phyloP scores from a whole-genome alignment of 2,797 vertebrate species.

The Morus bassanus region DNA sequence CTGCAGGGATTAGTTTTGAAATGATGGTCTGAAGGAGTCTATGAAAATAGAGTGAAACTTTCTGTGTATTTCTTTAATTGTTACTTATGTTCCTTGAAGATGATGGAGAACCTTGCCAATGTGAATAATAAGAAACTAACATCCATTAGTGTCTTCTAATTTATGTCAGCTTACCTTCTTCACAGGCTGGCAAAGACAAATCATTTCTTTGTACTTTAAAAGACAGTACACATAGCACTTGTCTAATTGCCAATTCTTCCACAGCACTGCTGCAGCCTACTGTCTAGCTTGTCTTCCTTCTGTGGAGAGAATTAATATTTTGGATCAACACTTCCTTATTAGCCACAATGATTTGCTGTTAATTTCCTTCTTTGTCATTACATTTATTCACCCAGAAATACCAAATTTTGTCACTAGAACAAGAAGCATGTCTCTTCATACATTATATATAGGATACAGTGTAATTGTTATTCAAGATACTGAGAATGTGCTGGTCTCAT shows the following conservation, averaged over 20 bases:
- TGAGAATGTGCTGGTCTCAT: constrained; percentile 6
- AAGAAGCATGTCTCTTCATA: not conserved
- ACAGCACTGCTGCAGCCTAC: not conserved
- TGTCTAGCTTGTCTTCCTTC: constrained; percentile 56
- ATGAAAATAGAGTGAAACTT: not conserved
- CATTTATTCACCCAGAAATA: constrained; percentile 26
- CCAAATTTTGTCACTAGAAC: constrained; percentile 1
- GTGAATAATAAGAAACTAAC: constrained; percentile 63
- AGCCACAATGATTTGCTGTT: constrained; percentile 23
- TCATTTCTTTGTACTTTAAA: constrained; percentile 68
- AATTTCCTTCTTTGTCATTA: constrained; percentile 41
- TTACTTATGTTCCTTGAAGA: not conserved
- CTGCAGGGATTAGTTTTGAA: constrained; percentile 40
- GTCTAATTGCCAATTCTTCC: constrained; percentile 69
- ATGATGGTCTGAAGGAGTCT: not conserved
- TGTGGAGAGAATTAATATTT: constrained; percentile 49
- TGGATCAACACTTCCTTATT: constrained; percentile 56
- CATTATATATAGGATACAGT: not conserved
- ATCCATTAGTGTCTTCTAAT: constrained; percentile 60
- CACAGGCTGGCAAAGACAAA: constrained; percentile 69
- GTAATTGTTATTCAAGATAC: constrained; percentile 24
- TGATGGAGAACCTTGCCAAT: constrained; percentile 46
- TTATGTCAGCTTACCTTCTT: constrained; percentile 67
- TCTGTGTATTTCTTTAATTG: not conserved
- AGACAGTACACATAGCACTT: constrained; percentile 49